phyloP scores from a whole-genome alignment of 1,140 invertebrate species.

The Amphibalanus amphitrite region DNA sequence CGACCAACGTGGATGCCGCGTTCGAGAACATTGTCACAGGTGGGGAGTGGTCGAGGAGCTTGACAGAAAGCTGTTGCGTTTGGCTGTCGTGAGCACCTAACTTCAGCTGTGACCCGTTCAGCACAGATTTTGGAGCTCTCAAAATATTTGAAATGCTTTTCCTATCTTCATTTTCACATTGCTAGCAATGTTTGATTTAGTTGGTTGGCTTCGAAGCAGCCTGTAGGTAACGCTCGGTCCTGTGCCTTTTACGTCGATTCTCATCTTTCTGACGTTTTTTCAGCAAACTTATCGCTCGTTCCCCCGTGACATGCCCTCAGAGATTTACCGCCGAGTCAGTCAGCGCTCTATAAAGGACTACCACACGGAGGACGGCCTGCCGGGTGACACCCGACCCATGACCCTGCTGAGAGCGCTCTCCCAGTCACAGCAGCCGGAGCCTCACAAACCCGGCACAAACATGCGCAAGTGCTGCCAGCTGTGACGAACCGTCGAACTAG shows the following conservation, averaged over 20 bases:
- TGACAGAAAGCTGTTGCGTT: too few relatives aligned
- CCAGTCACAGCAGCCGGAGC: not conserved
- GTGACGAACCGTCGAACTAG: not conserved
- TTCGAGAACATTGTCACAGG: constrained; percentile 99
- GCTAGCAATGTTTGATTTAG: too few relatives aligned
- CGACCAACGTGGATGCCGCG: constrained; percentile 98
- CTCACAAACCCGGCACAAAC: not conserved
- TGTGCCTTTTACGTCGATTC: too few relatives aligned
- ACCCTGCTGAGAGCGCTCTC: not conserved
- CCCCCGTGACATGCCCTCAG: not conserved
- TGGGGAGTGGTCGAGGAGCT: constrained; percentile 29
- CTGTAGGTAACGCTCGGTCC: too few relatives aligned
- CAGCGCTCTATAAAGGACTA: not conserved
- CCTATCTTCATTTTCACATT: too few relatives aligned
- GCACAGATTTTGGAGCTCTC: too few relatives aligned
- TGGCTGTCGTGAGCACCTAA: too few relatives aligned
- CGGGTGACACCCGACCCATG: not conserved
- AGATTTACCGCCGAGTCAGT: not conserved
- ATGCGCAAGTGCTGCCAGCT: not conserved
- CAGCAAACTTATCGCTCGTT: too few relatives aligned
- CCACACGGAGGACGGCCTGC: not conserved
- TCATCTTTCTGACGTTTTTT: too few relatives aligned
- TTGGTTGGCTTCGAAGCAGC: too few relatives aligned
- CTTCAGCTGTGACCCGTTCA: too few relatives aligned
- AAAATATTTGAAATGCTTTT: too few relatives aligned